A percentile compares a stretch with the other conserved stretches of the same genome.
Evolutionary conservation across 2,797 vertebrate species (phyloP).

Genomic region (Paramormyrops hopkinsi): DNA sequence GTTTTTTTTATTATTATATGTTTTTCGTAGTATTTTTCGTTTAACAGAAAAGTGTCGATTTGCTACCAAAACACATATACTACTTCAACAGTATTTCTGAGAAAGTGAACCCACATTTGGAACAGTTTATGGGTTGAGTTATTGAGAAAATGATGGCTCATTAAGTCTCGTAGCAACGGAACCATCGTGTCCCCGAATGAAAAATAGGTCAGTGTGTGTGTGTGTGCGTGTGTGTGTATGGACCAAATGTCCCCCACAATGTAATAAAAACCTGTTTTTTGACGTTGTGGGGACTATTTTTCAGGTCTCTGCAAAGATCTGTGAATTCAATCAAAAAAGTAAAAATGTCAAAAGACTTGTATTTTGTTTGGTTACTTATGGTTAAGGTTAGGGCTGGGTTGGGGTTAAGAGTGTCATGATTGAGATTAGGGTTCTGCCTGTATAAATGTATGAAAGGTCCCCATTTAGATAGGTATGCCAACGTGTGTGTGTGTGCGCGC

Average conservation of each 20-base stretch:
- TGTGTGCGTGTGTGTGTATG: too few species aligned
- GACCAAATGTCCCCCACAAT: background rate
- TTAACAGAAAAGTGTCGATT: background rate
- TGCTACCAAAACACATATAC: background rate
- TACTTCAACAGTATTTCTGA: background rate
- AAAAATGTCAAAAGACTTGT: background rate
- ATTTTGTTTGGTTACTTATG: background rate
- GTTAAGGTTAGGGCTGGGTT: background rate
- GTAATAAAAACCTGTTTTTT: background rate
- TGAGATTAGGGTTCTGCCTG: background rate
- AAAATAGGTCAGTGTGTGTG: slow-evolving; percentile 52
- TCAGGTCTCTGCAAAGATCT: background rate
- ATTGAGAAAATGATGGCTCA: background rate
- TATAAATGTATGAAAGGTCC: background rate
- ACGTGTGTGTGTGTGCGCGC: background rate
- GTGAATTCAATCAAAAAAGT: background rate
- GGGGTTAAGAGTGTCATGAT: background rate
- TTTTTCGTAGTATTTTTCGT: background rate
- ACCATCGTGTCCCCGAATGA: slow-evolving; percentile 27
- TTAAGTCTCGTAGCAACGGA: slow-evolving; percentile 44
- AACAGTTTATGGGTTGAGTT: background rate
- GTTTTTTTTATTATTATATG: background rate
- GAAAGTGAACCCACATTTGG: background rate
- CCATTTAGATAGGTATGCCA: background rate
- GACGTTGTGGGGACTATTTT: background rate